A percentile compares a stretch with the other conserved stretches of the same genome.
These are phyloP conservation scores for Eupithecia subumbrata DNA, from an alignment of 2,888 invertebrate genomes.

Conservation along the genomic window DNA sequence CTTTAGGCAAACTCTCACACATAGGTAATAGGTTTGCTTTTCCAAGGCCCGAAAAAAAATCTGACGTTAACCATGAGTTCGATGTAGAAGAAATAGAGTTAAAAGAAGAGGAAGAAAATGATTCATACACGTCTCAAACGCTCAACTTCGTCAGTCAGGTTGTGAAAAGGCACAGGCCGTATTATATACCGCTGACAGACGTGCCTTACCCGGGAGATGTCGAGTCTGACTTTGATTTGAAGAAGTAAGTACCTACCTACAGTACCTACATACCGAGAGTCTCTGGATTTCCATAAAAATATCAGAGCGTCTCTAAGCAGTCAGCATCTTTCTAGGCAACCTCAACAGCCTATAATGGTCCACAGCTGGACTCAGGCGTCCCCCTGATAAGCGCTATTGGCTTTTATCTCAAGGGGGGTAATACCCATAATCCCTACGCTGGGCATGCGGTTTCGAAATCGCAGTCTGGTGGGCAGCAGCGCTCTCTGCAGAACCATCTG, in stretches of 20 bases:
- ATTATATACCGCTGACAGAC: constrained; percentile 69
- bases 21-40: constrained; percentile 25
- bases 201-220: constrained; percentile 72
- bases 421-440: too few relatives aligned
- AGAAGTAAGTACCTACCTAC: constrained; percentile 55
- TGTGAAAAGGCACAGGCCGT: constrained; percentile 58
- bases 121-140: constrained; percentile 56
- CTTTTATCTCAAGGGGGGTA: too few relatives aligned
- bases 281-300: too few relatives aligned
- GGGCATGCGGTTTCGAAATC: too few relatives aligned
- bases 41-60: constrained; percentile 48
- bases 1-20: too few relatives aligned
- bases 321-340: background rate
- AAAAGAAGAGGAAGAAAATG: constrained; percentile 60
- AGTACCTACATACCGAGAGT: too few relatives aligned
- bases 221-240: constrained; percentile 70
- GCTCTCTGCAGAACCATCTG: too few relatives aligned
- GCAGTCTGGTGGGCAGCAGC: too few relatives aligned
- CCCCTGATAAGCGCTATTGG: too few relatives aligned
- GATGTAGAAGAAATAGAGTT: constrained; percentile 62
- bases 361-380: too few relatives aligned
- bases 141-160: constrained; percentile 50
- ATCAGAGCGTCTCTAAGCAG: too few relatives aligned
- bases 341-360: too few relatives aligned
- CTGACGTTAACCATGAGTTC: constrained; percentile 60